Evolutionary conservation across 2,113 vertebrate genomes (phyloP), one percentile per base, ranked within the genome.

Genomic region (Etheostoma cragini): DNA sequence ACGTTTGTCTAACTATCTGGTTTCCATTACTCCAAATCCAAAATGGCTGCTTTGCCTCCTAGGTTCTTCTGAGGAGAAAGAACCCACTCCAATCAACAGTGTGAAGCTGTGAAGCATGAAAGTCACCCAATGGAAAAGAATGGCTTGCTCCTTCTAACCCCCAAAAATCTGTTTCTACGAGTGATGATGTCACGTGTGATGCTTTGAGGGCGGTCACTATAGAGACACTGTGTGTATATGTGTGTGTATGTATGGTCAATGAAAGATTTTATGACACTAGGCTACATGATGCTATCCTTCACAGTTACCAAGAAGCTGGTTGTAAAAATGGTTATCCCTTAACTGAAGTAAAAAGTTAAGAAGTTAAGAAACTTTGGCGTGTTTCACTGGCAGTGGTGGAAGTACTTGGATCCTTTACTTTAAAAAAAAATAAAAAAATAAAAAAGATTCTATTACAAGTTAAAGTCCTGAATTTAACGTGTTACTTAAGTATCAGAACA

Each of bases 1-100:
- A 42, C n/a, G 52, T 61, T 76, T 26, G 57, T 67, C 47, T 62
- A 22, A 66, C 33, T 76, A 67, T 92, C 91, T 94, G 91, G 82
- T 92, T 94, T 75, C 72, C 47, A 92, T 94, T 91, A 94, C 69
- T 76, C 22, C 22, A 70, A 68, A 56, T 62, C 66, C 68, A 78
- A 76, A 66, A 76, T 73, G 65, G 50, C 52, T 60, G 52, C 58
- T 62, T 63, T 46, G n/a, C 78, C 64, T 76, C 61, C 62, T 81
- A 21, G 46, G 60, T 45, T 64, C 30, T 49, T 33, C 57, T 64
- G 4, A 60, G 4, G 35, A 68, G 68, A 12, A 35, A 76, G 17
- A 57, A 21, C 3, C 35, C 8, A 21, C n/a, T 62, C 24, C 26
- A 16, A 50, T 33, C 33, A 53, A 45, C 64, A 46, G 60, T 57